A percentile compares a stretch with the other conserved stretches of the same genome.
Evolutionary conservation across 2,888 invertebrate species (phyloP).

Genomic region (Dryocosmus kuriphilus): DNA sequence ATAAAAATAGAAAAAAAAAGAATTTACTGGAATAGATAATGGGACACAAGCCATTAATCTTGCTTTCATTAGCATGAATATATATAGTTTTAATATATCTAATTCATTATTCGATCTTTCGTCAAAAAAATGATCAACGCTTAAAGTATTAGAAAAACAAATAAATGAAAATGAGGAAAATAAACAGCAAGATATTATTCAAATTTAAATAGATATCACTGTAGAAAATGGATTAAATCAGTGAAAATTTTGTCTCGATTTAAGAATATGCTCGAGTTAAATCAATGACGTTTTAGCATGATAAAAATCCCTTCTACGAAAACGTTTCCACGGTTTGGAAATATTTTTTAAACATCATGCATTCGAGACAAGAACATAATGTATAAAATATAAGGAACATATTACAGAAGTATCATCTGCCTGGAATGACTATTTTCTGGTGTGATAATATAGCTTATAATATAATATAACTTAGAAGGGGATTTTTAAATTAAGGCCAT

Average conservation of each 20-base stretch:
- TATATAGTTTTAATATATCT: too few relatives aligned
- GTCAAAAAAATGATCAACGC: background rate
- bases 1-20: background rate
- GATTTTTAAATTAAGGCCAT: too few relatives aligned
- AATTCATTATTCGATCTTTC: background rate
- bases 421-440: background rate
- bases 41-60: background rate
- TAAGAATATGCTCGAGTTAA: background rate
- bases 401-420: background rate
- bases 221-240: background rate
- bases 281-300: background rate
- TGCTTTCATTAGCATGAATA: background rate
- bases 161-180: background rate
- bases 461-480: too few relatives aligned
- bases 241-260: background rate
- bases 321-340: background rate
- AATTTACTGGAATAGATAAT: background rate
- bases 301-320: slow-evolving; percentile 1
- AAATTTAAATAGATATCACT: background rate
- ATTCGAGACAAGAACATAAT: background rate
- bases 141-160: background rate
- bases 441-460: too few relatives aligned
- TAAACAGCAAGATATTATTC: background rate
- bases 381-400: background rate
- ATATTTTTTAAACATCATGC: background rate